A percentile compares a stretch with the other conserved stretches of the same genome.
Conservation (phyloP, 2,113 vertebrate genomes). For the Larimichthys crocea region DNA sequence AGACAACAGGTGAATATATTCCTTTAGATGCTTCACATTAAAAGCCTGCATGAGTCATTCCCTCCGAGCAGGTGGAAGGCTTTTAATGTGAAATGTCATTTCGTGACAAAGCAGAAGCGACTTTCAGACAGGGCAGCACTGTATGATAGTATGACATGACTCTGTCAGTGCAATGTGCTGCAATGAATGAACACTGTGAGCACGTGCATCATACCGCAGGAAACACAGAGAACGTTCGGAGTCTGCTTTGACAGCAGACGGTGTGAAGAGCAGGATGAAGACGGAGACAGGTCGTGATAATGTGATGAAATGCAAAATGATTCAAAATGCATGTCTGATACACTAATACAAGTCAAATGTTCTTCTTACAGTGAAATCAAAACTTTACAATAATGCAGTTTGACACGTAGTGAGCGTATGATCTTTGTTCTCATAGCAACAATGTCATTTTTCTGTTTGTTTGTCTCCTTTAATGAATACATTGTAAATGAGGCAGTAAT, state of each 20-base stretch:
- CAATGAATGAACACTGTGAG: background rate
- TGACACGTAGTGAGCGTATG: background rate
- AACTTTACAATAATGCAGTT: background rate
- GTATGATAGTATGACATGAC: background rate
- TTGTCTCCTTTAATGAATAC: no score
- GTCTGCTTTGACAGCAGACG: background rate
- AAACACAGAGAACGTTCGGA: background rate
- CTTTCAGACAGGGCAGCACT: no score
- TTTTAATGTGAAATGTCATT: background rate
- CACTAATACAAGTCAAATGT: background rate
- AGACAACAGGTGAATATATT: background rate
- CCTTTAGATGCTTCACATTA: background rate
- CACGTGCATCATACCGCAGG: background rate
- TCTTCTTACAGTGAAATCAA: background rate
- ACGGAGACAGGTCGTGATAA: background rate
- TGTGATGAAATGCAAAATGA: background rate
- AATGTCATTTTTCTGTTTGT: background rate
- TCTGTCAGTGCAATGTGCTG: background rate
- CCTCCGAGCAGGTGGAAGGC: background rate
- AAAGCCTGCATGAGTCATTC: background rate
- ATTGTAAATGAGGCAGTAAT: background rate
- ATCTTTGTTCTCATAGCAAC: background rate
- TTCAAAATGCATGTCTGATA: background rate
- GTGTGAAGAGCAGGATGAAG: background rate
- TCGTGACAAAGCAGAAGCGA: background rate